These are phyloP conservation scores for Poeciliopsis turneri DNA, from an alignment of 2,797 vertebrate genomes.

Conservation along the genomic window DNA sequence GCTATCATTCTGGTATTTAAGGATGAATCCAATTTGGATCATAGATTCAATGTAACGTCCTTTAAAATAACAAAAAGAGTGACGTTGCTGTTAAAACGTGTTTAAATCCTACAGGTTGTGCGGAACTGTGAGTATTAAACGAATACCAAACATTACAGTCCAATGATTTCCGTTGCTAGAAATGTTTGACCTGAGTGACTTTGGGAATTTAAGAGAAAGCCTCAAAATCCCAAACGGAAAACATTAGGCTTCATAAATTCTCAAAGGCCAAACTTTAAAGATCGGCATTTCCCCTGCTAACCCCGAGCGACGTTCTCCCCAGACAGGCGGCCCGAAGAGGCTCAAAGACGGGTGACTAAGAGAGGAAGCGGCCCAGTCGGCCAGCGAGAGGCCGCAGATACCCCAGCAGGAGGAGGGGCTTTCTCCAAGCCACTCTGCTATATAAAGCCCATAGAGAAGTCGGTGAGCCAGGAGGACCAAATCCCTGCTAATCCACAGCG, in stretches of 20 bases:
- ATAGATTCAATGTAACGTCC: not conserved
- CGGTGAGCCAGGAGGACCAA: slow-evolving; percentile 63
- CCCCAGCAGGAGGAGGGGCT: slow-evolving; percentile 59
- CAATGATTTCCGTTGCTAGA: not conserved
- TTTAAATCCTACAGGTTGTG: not conserved
- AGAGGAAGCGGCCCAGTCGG: slow-evolving; percentile 32
- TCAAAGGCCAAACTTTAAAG: not conserved
- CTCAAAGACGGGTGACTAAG: slow-evolving; percentile 11
- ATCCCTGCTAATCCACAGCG: slow-evolving; percentile 70
- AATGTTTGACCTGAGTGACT: not conserved
- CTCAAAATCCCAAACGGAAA: slow-evolving; percentile 9
- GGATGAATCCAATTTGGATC: not conserved
- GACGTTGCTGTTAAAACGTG: not conserved
- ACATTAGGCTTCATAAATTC: not conserved
- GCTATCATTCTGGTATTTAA: not conserved
- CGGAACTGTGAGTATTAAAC: too few species aligned
- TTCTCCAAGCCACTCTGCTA: slow-evolving; percentile 39
- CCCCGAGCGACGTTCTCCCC: slow-evolving; percentile 30
- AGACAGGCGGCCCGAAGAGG: slow-evolving; percentile 32
- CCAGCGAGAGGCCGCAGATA: slow-evolving; percentile 49
- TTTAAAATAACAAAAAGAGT: not conserved
- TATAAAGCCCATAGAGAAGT: slow-evolving; percentile 58
- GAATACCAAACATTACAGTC: not conserved
- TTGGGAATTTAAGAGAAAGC: not conserved
- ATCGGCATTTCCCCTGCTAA: not conserved